Evolutionary conservation across 2,797 vertebrate species (phyloP).

Genomic region (Poeciliopsis paucimaculata): DNA sequence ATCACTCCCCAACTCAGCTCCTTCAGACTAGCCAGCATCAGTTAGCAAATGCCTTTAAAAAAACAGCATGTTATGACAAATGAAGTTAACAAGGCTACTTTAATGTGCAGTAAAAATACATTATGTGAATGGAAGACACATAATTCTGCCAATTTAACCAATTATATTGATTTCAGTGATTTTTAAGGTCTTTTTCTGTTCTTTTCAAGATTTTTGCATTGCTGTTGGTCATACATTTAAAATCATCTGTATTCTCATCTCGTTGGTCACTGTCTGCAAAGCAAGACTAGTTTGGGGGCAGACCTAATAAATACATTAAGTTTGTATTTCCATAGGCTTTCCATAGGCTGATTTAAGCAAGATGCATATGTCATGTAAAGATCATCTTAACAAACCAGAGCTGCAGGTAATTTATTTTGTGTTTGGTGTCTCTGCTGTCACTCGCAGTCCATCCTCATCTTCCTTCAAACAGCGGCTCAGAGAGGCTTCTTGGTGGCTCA

Average conservation of each 20-base stretch:
- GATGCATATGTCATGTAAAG: neutral
- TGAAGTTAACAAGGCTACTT: neutral
- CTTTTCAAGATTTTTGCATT: neutral
- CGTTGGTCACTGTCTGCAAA: neutral
- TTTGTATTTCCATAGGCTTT: neutral
- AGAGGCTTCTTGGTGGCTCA: slow-evolving; percentile 45
- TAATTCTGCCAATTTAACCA: neutral
- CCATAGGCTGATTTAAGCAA: too few relatives aligned
- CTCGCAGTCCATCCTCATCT: slow-evolving; percentile 18
- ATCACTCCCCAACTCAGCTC: too few relatives aligned
- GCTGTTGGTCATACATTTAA: neutral
- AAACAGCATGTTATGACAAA: too few relatives aligned
- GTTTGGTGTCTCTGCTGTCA: slow-evolving; percentile 10
- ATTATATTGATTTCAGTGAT: neutral
- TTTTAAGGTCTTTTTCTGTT: neutral
- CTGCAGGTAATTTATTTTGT: slow-evolving; percentile 14
- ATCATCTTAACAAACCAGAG: slow-evolving; percentile 13
- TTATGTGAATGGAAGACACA: too few relatives aligned
- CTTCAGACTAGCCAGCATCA: too few relatives aligned
- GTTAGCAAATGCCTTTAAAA: too few relatives aligned
- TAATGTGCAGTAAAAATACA: too few relatives aligned
- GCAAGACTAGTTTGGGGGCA: neutral
- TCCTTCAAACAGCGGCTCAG: slow-evolving; percentile 8
- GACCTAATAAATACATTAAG: neutral
- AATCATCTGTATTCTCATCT: neutral